A percentile compares a stretch with the other conserved stretches of the same genome.
Conservation (phyloP, 2,797 vertebrate genomes). For the Microchirus variegatus region DNA sequence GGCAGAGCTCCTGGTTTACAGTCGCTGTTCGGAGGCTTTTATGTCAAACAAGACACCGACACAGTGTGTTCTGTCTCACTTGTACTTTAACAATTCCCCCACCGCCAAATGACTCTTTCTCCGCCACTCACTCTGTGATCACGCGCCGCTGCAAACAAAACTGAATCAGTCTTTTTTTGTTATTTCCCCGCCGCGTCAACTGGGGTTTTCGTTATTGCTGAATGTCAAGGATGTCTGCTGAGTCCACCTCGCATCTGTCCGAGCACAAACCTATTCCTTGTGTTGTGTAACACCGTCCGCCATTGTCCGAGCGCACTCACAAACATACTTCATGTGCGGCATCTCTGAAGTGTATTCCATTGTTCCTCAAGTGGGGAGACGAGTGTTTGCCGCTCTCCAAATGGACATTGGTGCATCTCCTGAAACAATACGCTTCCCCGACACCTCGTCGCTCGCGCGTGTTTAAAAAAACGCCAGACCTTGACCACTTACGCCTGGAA, state of each 20-base stretch:
- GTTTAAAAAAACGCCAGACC: slow-evolving; percentile 89
- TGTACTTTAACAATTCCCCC: slow-evolving; percentile 39
- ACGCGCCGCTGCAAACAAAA: slow-evolving; percentile 60
- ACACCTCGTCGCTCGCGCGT: slow-evolving; percentile 87
- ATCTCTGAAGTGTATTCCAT: slow-evolving; percentile 95
- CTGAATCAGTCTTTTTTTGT: slow-evolving; percentile 63
- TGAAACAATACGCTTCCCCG: slow-evolving; percentile 92
- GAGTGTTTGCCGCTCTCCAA: slow-evolving; percentile 93
- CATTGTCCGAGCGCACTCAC: slow-evolving; percentile 71
- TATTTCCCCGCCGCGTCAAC: slow-evolving; percentile 65
- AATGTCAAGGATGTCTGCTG: slow-evolving; percentile 78
- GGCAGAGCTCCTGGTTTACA: slow-evolving; percentile 72
- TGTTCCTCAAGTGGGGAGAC: slow-evolving; percentile 94
- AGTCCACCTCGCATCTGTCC: slow-evolving; percentile 63
- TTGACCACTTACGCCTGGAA: slow-evolving; percentile 90
- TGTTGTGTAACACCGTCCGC: slow-evolving; percentile 73
- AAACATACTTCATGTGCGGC: slow-evolving; percentile 80
- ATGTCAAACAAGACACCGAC: slow-evolving; percentile 75
- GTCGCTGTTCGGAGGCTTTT: slow-evolving; percentile 69
- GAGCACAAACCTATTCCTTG: slow-evolving; percentile 71
- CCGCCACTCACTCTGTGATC: slow-evolving; percentile 49
- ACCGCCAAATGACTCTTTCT: slow-evolving; percentile 59
- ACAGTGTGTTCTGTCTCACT: slow-evolving; percentile 57
- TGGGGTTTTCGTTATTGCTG: slow-evolving; percentile 71
- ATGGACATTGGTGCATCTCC: slow-evolving; percentile 91